These are phyloP conservation scores for Dromococcyx pavoninus DNA, from an alignment of 2,797 vertebrate genomes.

Conservation along the genomic window DNA sequence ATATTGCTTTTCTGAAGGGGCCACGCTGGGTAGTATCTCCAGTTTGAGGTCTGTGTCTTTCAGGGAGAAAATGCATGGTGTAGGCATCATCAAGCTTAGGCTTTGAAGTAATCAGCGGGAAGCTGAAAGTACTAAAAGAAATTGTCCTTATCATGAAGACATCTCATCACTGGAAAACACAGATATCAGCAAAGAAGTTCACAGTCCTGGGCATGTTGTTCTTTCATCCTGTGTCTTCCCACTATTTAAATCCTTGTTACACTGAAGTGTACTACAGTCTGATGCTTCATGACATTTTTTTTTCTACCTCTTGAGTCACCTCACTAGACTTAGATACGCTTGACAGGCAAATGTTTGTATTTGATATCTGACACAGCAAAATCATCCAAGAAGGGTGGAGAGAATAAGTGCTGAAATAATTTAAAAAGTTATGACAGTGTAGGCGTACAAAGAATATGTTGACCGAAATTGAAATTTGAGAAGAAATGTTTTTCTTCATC, in stretches of 20 bases:
- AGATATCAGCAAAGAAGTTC: not conserved
- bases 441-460: not conserved
- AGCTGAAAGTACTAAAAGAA: not conserved
- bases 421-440: accelerated
- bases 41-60: not conserved
- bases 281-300: not conserved
- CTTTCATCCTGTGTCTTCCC: not conserved
- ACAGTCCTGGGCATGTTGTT: not conserved
- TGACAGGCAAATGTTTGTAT: not conserved
- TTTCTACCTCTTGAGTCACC: accelerated
- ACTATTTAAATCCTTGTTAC: not conserved
- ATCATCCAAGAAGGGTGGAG: not conserved
- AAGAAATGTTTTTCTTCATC: not conserved
- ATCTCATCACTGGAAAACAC: not conserved
- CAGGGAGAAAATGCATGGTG: not conserved
- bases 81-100: not conserved
- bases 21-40: not conserved
- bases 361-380: not conserved
- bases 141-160: not conserved
- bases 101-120: not conserved
- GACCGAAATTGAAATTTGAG: not conserved
- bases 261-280: not conserved
- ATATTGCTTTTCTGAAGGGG: not conserved
- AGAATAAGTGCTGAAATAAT: not conserved
- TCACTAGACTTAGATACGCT: not conserved